Percentiles rank a stretch among this genome's conserved stretches.
These are phyloP conservation scores for Zele albiditarsus DNA, from an alignment of 2,888 invertebrate species.

Conservation along the genomic window DNA sequence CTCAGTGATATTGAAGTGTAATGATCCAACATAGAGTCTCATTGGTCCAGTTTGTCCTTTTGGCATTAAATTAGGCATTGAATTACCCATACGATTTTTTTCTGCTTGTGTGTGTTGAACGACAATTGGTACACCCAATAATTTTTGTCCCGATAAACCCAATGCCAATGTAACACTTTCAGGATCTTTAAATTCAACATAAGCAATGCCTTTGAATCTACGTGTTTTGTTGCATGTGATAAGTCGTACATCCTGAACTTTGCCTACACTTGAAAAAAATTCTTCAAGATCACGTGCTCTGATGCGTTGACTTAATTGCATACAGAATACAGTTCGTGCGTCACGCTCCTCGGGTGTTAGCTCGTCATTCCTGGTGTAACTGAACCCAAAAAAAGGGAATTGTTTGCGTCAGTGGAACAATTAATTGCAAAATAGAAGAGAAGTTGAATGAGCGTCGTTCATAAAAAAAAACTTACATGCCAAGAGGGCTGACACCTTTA, in stretches of 20 bases:
- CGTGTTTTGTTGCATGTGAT: conserved; percentile 99
- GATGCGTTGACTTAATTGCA: conserved; percentile 97
- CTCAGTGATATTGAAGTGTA: conserved; percentile 99
- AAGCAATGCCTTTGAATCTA: conserved; percentile 99
- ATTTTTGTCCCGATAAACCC: conserved; percentile 95
- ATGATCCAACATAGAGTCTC: conserved; percentile 96
- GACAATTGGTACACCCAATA: conserved; percentile 96
- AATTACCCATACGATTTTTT: conserved; percentile 93
- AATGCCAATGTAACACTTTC: conserved; percentile 98
- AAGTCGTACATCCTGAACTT: conserved; percentile 97
- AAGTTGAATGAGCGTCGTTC: too few species aligned
- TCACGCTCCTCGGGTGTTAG: conserved; percentile 97
- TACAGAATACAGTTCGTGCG: conserved; percentile 98
- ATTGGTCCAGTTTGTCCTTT: conserved; percentile 95
- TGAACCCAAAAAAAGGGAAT: conserved; percentile 18
- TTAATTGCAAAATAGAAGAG: background rate
- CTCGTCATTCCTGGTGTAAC: conserved; percentile 73
- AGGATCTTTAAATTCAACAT: conserved; percentile 98
- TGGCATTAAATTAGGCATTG: conserved; percentile 88
- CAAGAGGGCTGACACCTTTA: conserved; percentile 71
- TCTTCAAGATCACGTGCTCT: conserved; percentile 96
- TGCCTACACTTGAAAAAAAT: conserved; percentile 98
- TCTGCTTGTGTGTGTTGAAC: conserved; percentile 98
- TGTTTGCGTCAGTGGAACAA: conserved; percentile 11
- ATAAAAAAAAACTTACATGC: conserved; percentile 66